Evolutionary conservation across 1,140 invertebrate species (phyloP).

Genomic region (Nilaparvata lugens): DNA sequence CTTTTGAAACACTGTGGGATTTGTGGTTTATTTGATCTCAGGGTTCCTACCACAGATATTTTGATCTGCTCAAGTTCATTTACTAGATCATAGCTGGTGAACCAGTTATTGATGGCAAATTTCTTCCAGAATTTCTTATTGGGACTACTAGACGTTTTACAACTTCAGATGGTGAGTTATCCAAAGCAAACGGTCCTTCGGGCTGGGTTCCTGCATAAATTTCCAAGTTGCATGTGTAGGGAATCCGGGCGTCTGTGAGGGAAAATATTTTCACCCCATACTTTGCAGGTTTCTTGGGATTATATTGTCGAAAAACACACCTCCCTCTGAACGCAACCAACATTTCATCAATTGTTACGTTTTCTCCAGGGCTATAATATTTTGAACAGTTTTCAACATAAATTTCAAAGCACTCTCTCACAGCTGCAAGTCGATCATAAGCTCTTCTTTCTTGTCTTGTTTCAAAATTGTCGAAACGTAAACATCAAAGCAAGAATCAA

Average conservation of each 20-base stretch:
- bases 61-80: too few relatives aligned
- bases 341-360: conserved; percentile 26
- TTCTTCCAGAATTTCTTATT: conserved; percentile 16
- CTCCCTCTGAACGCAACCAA: conserved; percentile 32
- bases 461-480: conserved; percentile 27
- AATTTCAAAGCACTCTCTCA: conserved; percentile 28
- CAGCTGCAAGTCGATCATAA: conserved; percentile 31
- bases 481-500: conserved; percentile 22
- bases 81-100: conserved; percentile 21
- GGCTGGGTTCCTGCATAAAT: conserved; percentile 32
- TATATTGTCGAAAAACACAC: conserved; percentile 33
- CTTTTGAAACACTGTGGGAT: too few relatives aligned
- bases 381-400: conserved; percentile 25
- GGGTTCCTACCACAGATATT: too few relatives aligned
- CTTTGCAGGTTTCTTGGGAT: conserved; percentile 35
- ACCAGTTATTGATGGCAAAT: conserved; percentile 24
- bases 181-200: conserved; percentile 25
- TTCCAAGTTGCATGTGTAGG: conserved; percentile 31
- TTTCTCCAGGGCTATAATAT: conserved; percentile 17
- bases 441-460: too few relatives aligned
- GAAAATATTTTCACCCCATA: conserved; percentile 39
- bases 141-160: conserved; percentile 18
- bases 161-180: conserved; percentile 26
- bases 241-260: conserved; percentile 27
- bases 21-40: too few relatives aligned